Conservation (phyloP, 2,113 vertebrate species). For the Lathamus discolor region DNA sequence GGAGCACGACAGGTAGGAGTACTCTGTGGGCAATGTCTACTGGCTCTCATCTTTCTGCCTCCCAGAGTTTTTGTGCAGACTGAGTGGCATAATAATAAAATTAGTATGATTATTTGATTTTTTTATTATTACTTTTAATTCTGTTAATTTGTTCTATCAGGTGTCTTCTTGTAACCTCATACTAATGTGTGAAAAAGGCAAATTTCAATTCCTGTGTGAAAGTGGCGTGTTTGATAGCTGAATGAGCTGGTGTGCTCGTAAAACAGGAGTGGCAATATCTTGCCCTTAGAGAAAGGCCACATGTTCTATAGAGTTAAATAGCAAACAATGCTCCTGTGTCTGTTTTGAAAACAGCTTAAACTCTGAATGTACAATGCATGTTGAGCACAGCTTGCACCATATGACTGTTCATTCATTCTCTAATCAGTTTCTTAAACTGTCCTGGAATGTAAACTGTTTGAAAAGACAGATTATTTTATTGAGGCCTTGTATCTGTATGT, state of each 20-base stretch:
- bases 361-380: not conserved
- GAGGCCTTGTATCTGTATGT: not conserved
- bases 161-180: not conserved
- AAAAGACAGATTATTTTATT: not conserved
- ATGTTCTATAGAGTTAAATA: not conserved
- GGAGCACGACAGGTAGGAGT: not conserved
- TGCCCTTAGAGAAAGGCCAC: not conserved
- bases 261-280: not conserved
- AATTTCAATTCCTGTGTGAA: not conserved
- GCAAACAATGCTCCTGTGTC: not conserved
- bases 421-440: not conserved
- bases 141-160: not conserved
- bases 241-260: not conserved
- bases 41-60: fast-evolving
- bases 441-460: not conserved
- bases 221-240: not conserved
- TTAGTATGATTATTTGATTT: not conserved
- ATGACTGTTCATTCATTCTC: not conserved
- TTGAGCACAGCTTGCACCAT: not conserved
- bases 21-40: fast-evolving
- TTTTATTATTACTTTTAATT: not conserved
- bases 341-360: not conserved
- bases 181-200: not conserved
- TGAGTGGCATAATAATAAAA: not conserved
- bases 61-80: not conserved